Conservation (phyloP, 2,113 vertebrate genomes). For the Oncorhynchus gorbuscha region DNA sequence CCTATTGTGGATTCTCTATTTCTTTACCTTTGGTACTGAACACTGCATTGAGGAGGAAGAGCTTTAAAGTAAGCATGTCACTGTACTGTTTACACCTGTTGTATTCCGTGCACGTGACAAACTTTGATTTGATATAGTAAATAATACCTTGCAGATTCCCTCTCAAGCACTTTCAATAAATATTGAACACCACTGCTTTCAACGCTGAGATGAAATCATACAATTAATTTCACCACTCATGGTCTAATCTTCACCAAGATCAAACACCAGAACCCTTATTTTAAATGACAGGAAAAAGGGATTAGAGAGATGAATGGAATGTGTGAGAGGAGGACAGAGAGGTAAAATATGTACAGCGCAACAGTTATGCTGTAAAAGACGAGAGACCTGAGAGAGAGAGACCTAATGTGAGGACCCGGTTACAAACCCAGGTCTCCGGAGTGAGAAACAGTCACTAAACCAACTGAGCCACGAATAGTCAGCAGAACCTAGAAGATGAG, state of each 20-base stretch:
- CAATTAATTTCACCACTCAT: slow-evolving; percentile 48
- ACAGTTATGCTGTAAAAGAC: slow-evolving; percentile 51
- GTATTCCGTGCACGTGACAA: too few relatives aligned
- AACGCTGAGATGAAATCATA: slow-evolving; percentile 35
- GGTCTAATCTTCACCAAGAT: slow-evolving; percentile 32
- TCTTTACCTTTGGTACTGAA: too few relatives aligned
- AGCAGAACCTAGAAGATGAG: too few relatives aligned
- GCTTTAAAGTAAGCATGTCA: too few relatives aligned
- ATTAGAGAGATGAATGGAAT: slow-evolving; percentile 26
- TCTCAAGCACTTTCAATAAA: slow-evolving; percentile 19
- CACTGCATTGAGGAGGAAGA: too few relatives aligned
- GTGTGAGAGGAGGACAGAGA: slow-evolving; percentile 27
- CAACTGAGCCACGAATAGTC: too few relatives aligned
- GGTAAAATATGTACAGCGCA: slow-evolving; percentile 52
- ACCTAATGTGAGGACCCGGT: too few relatives aligned
- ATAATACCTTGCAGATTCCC: slow-evolving; percentile 18
- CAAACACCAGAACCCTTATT: slow-evolving; percentile 19
- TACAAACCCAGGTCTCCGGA: too few relatives aligned
- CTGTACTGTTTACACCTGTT: too few relatives aligned
- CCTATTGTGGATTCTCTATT: too few relatives aligned
- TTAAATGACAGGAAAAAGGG: not conserved
- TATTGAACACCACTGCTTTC: slow-evolving; percentile 39
- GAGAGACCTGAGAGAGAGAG: too few relatives aligned
- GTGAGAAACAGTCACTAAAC: too few relatives aligned
- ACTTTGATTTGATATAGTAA: slow-evolving; percentile 14